phyloP scores from a whole-genome alignment of 2,113 vertebrate species.

The Caretta caretta region DNA sequence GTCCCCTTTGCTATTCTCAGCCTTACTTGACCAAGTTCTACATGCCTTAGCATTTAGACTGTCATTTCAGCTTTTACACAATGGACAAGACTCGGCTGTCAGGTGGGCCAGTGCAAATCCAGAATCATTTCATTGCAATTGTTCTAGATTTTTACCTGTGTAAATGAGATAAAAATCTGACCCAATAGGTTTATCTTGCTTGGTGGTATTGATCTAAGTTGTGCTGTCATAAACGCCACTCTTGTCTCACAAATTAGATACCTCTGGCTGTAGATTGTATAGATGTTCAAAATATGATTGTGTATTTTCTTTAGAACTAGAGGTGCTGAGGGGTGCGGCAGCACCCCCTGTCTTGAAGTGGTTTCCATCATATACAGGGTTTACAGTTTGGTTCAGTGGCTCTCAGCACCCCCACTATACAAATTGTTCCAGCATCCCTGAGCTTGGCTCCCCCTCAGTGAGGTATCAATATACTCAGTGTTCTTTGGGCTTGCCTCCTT shows the following conservation, averaged over 20 bases:
- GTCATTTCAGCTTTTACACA: slow-evolving; percentile 31
- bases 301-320: not conserved
- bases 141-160: not conserved
- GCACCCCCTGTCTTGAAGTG: too few species aligned
- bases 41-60: slow-evolving; percentile 13
- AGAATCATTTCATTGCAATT: not conserved
- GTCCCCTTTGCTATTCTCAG: slow-evolving; percentile 30
- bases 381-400: too few species aligned
- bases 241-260: not conserved
- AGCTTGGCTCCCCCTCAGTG: not conserved
- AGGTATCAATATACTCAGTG: not conserved
- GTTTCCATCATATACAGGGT: too few species aligned
- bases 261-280: not conserved
- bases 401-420: too few species aligned
- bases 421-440: too few species aligned
- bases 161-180: not conserved
- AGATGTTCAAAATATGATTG: not conserved
- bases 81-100: slow-evolving; percentile 11
- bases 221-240: not conserved
- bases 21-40: slow-evolving; percentile 34
- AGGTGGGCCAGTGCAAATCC: not conserved
- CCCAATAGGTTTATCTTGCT: not conserved
- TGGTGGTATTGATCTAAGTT: not conserved
- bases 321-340: too few species aligned
- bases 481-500: not conserved